These are phyloP conservation scores for Gracilinanus agilis DNA, from an alignment of 2,113 vertebrate species.

Conservation along the genomic window DNA sequence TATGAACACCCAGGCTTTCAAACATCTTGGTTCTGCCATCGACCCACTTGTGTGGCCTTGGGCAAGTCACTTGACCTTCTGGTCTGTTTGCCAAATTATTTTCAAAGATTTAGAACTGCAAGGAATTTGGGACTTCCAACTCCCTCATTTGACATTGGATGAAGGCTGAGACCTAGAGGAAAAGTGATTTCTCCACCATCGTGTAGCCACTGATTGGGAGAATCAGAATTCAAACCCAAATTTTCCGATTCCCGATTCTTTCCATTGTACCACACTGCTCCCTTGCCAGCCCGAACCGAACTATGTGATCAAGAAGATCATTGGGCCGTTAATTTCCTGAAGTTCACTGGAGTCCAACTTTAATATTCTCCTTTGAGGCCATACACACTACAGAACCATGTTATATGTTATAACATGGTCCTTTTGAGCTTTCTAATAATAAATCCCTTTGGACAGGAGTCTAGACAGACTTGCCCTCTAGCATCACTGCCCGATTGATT, in stretches of 20 bases:
- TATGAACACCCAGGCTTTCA: not conserved
- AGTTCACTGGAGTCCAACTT: not conserved
- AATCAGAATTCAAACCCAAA: not conserved
- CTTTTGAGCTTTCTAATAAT: not conserved
- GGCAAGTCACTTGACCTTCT: not conserved
- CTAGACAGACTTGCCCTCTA: not conserved
- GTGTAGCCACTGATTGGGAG: not conserved
- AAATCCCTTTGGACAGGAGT: constrained; percentile 4
- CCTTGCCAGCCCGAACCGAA: not conserved
- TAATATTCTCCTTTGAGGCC: not conserved
- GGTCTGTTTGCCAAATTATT: not conserved
- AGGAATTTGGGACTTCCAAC: not conserved
- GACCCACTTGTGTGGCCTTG: not conserved
- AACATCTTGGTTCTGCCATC: not conserved
- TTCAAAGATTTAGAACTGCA: not conserved
- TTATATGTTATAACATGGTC: not conserved
- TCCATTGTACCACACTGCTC: not conserved
- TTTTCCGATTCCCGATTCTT: not conserved
- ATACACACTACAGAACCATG: not conserved
- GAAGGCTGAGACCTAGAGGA: not conserved
- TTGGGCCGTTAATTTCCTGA: not conserved
- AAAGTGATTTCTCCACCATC: not conserved
- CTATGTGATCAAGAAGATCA: not conserved
- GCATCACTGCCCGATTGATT: not conserved
- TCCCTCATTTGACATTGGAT: not conserved